A percentile compares a stretch with the other conserved stretches of the same genome.
These are phyloP conservation scores for Hyposoter dolosus DNA, from an alignment of 2,888 invertebrate genomes.

Conservation along the genomic window DNA sequence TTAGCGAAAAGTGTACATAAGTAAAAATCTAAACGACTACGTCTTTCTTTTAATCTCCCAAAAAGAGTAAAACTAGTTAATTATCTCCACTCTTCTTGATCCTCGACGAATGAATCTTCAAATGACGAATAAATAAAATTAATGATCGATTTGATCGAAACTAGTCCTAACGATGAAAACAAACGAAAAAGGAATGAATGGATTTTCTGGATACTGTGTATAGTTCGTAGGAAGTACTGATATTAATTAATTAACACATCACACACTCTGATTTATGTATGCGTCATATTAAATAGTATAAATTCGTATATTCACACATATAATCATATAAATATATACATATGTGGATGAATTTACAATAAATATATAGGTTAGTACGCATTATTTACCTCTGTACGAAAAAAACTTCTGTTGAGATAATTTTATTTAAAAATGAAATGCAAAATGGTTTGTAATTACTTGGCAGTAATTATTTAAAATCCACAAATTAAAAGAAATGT, in stretches of 20 bases:
- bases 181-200: conserved; percentile 52
- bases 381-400: conserved; percentile 62
- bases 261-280: conserved; percentile 57
- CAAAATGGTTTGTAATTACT: conserved; percentile 35
- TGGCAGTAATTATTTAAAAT: conserved; percentile 13
- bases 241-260: conserved; percentile 28
- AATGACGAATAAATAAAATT: conserved; percentile 44
- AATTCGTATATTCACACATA: conserved; percentile 35
- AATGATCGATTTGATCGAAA: conserved; percentile 66
- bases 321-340: conserved; percentile 26
- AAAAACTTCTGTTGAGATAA: conserved; percentile 27
- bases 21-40: background rate
- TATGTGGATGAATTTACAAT: conserved; percentile 49
- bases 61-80: conserved; percentile 54
- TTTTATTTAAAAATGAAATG: conserved; percentile 34
- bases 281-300: conserved; percentile 47
- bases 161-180: conserved; percentile 67
- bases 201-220: conserved; percentile 58
- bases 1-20: conserved; percentile 13
- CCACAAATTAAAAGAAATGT: background rate
- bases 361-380: conserved; percentile 49
- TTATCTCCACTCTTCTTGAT: background rate
- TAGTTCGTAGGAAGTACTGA: conserved; percentile 46
- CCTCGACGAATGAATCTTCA: conserved; percentile 39
- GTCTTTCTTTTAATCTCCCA: conserved; percentile 44